Base-by-base conservation (phyloP, 1,140 invertebrate genomes). In the Aphelenchoides fujianensis region DNA sequence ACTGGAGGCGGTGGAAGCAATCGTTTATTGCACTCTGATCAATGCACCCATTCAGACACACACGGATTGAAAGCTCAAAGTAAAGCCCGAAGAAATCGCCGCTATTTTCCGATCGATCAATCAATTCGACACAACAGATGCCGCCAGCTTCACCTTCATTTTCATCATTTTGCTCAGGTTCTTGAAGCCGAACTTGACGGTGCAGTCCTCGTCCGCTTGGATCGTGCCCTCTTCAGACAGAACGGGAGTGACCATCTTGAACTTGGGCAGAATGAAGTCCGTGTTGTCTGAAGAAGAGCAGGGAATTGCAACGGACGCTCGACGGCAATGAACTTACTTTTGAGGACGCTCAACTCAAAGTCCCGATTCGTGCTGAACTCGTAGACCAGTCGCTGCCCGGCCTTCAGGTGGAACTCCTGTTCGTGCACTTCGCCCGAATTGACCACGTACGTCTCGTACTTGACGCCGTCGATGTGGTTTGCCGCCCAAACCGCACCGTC, bases 161-260 rank as follows among this genome's bases (percentile, higher is more conserved):
- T 73, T 77, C 75, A 78, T 77, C 54, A 77, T 19, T 74, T 76
- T 77, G 54, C 76, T 79, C 12, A 79, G 53, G 59, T 77, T 77
- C 68, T 71, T 74, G 30, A 77, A 23, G 57, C 79, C 75, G 35
- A 77, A 55, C 12, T 30, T 69, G n/a, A 77, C n/a, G 19, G 55
- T 36, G 12, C 52, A 30, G 23, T 79, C 41, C 32, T 74, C 54
- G 3, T 57, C 48, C 0, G 75, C 54, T 36, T 27, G 28, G 16
- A 77, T 66, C n/a, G 67, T 30, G 3, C 75, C 75, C 52, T 79
- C 75, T 63, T 77, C 75, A 0, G 75, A 37, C n/a, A 77, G 23
- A 27, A 70, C 41, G 3, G 75, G 75, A 2, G 75, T 76, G 27
- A 34, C n/a, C 57, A 79, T 69, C 37, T 73, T 77, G 19, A 78